Evolutionary conservation across 1,140 invertebrate genomes (phyloP).

Genomic region (Agraylea sexmaculata): DNA sequence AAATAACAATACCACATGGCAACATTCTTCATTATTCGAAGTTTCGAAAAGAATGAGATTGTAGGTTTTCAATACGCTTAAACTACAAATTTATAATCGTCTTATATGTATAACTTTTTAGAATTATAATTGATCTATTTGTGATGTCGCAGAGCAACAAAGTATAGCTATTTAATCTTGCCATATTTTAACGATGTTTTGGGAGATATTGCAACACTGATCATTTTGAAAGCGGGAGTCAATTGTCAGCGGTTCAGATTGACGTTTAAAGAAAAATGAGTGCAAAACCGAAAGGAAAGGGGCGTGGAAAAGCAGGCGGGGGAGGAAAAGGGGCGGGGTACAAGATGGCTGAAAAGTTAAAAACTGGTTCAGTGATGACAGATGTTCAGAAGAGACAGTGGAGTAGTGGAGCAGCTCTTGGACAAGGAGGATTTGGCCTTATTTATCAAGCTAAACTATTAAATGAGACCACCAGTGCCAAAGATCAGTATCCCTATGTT

Average conservation of each 20-base stretch:
- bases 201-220: constrained; percentile 3
- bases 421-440: constrained; percentile 87
- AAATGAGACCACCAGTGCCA: constrained; percentile 35
- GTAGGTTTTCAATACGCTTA: too few species aligned
- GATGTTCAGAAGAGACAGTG: constrained; percentile 68
- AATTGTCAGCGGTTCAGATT: too few species aligned
- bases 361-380: constrained; percentile 52
- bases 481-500: constrained; percentile 50
- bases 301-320: constrained; percentile 27
- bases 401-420: constrained; percentile 77
- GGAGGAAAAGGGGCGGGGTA: constrained; percentile 51
- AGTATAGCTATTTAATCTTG: too few species aligned
- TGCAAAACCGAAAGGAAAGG: too few species aligned
- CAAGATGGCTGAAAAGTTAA: constrained; percentile 62
- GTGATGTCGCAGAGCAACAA: too few species aligned
- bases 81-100: too few species aligned
- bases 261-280: too few species aligned
- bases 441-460: constrained; percentile 67
- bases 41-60: too few species aligned
- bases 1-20: not conserved
- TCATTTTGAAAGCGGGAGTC: not conserved
- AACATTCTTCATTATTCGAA: too few species aligned
- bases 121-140: too few species aligned
- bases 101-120: too few species aligned
- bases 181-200: too few species aligned